These are phyloP conservation scores for Drosophila testacea DNA, from an alignment of 2,888 invertebrate genomes.

Conservation along the genomic window DNA sequence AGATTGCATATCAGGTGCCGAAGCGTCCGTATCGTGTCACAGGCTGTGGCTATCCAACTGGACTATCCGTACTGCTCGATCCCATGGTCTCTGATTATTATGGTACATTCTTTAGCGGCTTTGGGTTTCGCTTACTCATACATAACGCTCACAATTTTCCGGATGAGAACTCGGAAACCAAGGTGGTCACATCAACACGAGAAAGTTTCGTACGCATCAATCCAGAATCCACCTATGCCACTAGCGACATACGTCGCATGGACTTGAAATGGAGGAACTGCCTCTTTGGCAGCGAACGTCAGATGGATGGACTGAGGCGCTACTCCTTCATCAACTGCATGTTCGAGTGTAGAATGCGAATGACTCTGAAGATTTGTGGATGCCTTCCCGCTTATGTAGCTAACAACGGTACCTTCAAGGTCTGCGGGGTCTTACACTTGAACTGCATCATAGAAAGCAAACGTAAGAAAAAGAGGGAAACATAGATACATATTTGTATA, in stretches of 20 bases:
- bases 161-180: constrained; percentile 87
- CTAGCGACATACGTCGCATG: constrained; percentile 86
- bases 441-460: constrained; percentile 78
- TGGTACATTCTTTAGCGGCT: constrained; percentile 87
- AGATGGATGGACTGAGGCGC: constrained; percentile 81
- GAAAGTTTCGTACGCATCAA: constrained; percentile 88
- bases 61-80: constrained; percentile 87
- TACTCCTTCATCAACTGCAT: constrained; percentile 90
- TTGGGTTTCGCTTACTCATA: constrained; percentile 88
- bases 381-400: constrained; percentile 88
- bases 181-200: constrained; percentile 87
- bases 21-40: constrained; percentile 87
- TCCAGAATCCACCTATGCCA: constrained; percentile 89
- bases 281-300: constrained; percentile 87
- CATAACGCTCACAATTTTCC: constrained; percentile 89
- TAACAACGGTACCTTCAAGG: constrained; percentile 80
- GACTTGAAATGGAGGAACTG: constrained; percentile 86
- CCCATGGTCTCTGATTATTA: constrained; percentile 88
- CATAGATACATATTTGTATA: background rate
- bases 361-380: constrained; percentile 86
- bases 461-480: constrained; percentile 59
- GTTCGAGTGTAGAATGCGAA: constrained; percentile 86
- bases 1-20: constrained; percentile 83
- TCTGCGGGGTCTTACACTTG: constrained; percentile 75
- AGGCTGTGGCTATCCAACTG: constrained; percentile 89